A percentile compares a stretch with the other conserved stretches of the same genome.
These are phyloP conservation scores for Mongoloraphidia duomilia DNA, from an alignment of 2,888 invertebrate species.

Conservation along the genomic window DNA sequence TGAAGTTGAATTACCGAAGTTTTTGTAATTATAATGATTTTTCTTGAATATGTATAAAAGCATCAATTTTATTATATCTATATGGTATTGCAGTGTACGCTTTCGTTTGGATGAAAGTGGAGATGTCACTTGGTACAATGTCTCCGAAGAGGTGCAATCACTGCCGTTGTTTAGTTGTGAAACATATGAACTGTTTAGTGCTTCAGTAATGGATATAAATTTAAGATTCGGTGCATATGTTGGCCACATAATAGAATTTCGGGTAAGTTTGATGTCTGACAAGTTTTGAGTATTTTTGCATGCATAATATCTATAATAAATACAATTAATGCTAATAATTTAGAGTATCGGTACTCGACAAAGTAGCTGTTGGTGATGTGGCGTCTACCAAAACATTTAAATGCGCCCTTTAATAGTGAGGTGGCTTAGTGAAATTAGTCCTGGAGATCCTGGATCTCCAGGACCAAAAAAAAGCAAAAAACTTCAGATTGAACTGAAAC, in stretches of 20 bases:
- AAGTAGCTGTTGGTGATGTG: too few relatives aligned
- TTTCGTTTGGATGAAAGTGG: constrained; percentile 44
- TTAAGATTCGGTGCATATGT: constrained; percentile 46
- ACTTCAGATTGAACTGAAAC: too few relatives aligned
- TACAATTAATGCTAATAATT: too few relatives aligned
- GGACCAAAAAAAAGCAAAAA: too few relatives aligned
- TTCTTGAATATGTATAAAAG: too few relatives aligned
- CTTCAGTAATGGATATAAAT: constrained; percentile 27
- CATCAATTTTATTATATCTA: neutral
- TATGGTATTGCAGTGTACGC: constrained; percentile 23
- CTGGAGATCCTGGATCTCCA: too few relatives aligned
- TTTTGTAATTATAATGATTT: too few relatives aligned
- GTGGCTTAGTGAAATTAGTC: too few relatives aligned
- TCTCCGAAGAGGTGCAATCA: constrained; percentile 35
- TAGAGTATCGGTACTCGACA: too few relatives aligned
- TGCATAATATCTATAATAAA: too few relatives aligned
- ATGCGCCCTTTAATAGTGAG: neutral
- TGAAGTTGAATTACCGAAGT: neutral
- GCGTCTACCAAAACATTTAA: too few relatives aligned
- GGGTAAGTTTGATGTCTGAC: constrained; percentile 20
- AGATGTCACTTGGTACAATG: constrained; percentile 45
- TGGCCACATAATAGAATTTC: constrained; percentile 51
- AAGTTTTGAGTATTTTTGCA: constrained; percentile 1
- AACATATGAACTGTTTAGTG: constrained; percentile 43
- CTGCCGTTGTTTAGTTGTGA: constrained; percentile 50